Conservation (phyloP, 2,113 vertebrate genomes). For the Vombatus ursinus region DNA sequence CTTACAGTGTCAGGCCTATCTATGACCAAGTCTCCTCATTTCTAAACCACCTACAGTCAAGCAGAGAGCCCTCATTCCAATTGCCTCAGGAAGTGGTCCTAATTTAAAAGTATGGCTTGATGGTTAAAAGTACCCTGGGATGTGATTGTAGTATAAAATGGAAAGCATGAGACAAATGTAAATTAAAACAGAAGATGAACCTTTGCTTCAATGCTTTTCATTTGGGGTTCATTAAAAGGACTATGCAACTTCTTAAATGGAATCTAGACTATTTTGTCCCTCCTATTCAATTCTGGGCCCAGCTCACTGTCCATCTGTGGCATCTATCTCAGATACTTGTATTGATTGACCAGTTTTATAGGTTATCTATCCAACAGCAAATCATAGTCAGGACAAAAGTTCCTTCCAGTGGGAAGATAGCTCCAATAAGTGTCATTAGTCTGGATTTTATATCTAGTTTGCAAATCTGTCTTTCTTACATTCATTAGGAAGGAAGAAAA, state of each 20-base stretch:
- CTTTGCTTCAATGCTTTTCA: not conserved
- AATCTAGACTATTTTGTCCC: not conserved
- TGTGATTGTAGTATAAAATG: not conserved
- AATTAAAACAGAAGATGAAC: not conserved
- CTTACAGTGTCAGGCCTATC: not conserved
- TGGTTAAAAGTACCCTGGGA: not conserved
- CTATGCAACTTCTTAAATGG: not conserved
- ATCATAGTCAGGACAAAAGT: not conserved
- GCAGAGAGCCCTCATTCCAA: not conserved
- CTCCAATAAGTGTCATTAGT: not conserved
- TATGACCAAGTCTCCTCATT: not conserved
- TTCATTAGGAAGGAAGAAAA: not conserved
- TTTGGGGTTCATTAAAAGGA: not conserved
- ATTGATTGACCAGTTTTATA: not conserved
- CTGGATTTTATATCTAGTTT: not conserved
- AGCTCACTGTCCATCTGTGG: not conserved
- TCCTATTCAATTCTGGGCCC: not conserved
- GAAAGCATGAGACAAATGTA: not conserved
- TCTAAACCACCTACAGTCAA: not conserved
- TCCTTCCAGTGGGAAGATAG: not conserved
- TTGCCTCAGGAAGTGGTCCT: not conserved
- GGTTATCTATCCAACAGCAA: not conserved
- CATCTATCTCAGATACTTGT: not conserved
- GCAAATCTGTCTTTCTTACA: not conserved
- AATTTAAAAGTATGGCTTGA: not conserved